A percentile compares a stretch with the other conserved stretches of the same genome.
Conservation (phyloP, 2,797 vertebrate genomes). For the Peromyscus melanophrys region DNA sequence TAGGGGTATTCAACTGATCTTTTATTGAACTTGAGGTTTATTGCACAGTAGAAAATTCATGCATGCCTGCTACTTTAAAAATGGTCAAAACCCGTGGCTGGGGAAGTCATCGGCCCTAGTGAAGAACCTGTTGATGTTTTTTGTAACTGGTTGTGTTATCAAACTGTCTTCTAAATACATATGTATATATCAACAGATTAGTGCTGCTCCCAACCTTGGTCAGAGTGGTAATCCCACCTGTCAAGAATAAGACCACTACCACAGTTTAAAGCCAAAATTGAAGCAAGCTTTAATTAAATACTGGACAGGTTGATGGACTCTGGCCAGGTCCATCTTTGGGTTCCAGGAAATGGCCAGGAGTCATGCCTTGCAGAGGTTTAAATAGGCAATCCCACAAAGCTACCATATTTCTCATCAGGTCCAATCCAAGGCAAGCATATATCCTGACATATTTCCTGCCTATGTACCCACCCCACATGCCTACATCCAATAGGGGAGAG, state of each 20-base stretch:
- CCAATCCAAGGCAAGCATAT: too few relatives aligned
- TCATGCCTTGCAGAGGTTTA: too few relatives aligned
- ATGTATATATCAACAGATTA: background rate
- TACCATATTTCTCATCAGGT: too few relatives aligned
- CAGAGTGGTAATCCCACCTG: background rate
- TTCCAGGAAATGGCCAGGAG: too few relatives aligned
- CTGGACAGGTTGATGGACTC: too few relatives aligned
- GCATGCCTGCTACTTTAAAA: background rate
- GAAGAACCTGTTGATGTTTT: background rate
- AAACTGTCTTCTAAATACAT: background rate
- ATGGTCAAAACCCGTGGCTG: background rate
- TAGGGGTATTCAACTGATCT: background rate
- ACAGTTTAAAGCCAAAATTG: too few relatives aligned
- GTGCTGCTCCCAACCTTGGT: background rate
- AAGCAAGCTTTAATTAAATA: too few relatives aligned
- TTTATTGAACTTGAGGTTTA: background rate
- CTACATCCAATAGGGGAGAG: background rate
- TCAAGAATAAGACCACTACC: too few relatives aligned
- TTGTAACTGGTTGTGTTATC: background rate
- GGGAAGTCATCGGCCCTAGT: background rate
- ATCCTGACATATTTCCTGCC: too few relatives aligned
- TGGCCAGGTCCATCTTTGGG: too few relatives aligned
- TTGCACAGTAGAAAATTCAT: background rate
- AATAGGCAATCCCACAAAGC: too few relatives aligned
- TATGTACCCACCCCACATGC: background rate